A percentile compares a stretch with the other conserved stretches of the same genome.
Evolutionary conservation across 2,888 invertebrate genomes (phyloP).

Genomic region (Drosophila melanosoma): DNA sequence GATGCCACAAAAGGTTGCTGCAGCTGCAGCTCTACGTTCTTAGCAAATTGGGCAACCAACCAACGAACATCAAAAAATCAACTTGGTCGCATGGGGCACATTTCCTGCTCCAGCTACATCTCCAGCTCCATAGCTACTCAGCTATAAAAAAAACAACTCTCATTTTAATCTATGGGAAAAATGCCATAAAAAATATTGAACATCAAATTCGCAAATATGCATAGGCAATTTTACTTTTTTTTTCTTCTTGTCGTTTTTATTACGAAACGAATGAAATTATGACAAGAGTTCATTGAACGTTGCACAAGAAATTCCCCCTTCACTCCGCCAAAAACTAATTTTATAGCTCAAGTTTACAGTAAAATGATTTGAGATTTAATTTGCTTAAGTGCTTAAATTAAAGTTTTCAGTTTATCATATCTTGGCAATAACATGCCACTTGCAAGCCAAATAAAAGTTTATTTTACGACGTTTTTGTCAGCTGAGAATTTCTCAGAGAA

Average conservation of each 20-base stretch:
- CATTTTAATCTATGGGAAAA: constrained; percentile 60
- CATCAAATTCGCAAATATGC: constrained; percentile 58
- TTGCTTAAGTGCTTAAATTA: constrained; percentile 40
- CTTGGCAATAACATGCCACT: constrained; percentile 10
- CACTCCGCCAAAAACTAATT: not conserved
- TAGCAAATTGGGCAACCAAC: constrained; percentile 50
- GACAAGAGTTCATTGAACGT: constrained; percentile 30
- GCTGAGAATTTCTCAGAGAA: not conserved
- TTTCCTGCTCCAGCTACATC: constrained; percentile 5
- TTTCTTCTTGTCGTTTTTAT: constrained; percentile 8
- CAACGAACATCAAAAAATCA: constrained; percentile 14
- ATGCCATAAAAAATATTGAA: constrained; percentile 56
- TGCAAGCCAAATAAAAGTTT: constrained; percentile 4
- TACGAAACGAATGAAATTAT: constrained; percentile 7
- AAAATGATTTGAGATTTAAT: constrained; percentile 21
- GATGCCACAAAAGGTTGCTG: constrained; percentile 66
- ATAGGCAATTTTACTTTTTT: constrained; percentile 53
- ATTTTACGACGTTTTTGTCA: constrained; percentile 5
- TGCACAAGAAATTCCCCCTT: not conserved
- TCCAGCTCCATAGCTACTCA: constrained; percentile 18
- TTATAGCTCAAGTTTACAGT: constrained; percentile 39
- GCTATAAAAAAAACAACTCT: constrained; percentile 63
- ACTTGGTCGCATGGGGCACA: not conserved
- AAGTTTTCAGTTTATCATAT: constrained; percentile 26
- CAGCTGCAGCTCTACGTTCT: constrained; percentile 37